A percentile compares a stretch with the other conserved stretches of the same genome.
phyloP scores from a whole-genome alignment of 2,113 vertebrate genomes.

The Crocuta crocuta region DNA sequence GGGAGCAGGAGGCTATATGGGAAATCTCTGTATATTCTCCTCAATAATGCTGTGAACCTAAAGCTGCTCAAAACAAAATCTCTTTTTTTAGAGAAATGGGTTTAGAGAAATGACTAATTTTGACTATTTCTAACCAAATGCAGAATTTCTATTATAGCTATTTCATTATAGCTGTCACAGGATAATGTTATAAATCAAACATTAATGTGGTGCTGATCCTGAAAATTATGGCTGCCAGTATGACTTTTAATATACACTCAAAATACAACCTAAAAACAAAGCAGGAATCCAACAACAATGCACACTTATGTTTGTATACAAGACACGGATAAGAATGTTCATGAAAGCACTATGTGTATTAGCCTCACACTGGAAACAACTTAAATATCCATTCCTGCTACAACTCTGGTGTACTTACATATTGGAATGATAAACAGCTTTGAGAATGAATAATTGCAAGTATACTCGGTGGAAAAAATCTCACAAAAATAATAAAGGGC shows the following conservation, averaged over 20 bases:
- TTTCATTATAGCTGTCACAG: not conserved
- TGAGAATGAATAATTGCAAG: not conserved
- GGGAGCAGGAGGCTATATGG: not conserved
- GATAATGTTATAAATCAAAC: not conserved
- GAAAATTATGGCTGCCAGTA: not conserved
- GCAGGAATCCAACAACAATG: not conserved
- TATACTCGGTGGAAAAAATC: not conserved
- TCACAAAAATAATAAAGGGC: not conserved
- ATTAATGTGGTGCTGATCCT: not conserved
- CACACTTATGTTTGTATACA: not conserved
- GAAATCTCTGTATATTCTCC: not conserved
- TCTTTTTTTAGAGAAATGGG: not conserved
- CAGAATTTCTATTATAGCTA: not conserved
- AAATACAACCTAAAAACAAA: not conserved
- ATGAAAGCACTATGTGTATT: not conserved
- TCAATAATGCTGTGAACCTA: not conserved
- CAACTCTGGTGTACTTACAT: not conserved
- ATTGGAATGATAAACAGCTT: not conserved
- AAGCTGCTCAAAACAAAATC: not conserved
- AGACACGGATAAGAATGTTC: not conserved
- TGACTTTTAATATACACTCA: not conserved
- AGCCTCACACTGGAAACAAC: not conserved
- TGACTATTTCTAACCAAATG: slow-evolving; percentile 19
- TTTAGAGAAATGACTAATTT: slow-evolving; percentile 10
- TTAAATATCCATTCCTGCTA: not conserved